A percentile compares a stretch with the other conserved stretches of the same genome.
Evolutionary conservation across 2,797 vertebrate species (phyloP).

Genomic region (Gouania willdenowi): DNA sequence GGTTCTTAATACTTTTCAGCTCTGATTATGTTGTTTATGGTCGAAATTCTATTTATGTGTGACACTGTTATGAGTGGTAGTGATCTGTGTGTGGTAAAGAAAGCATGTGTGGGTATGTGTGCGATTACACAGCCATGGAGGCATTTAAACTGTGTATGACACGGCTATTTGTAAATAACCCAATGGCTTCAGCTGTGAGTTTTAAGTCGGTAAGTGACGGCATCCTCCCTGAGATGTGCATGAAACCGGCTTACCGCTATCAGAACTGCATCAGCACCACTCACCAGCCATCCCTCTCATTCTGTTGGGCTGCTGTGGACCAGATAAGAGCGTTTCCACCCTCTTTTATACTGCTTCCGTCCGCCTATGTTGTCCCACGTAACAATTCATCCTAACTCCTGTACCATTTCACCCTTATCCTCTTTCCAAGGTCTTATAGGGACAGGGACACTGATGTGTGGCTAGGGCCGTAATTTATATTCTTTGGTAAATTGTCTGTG

Average conservation of each 20-base stretch:
- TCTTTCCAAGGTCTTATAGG: conserved; percentile 63
- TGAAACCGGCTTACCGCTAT: conserved; percentile 72
- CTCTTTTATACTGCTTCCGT: conserved; percentile 41
- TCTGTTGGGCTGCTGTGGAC: conserved; percentile 66
- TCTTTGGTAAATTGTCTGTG: conserved; percentile 78
- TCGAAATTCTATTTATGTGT: too few species aligned
- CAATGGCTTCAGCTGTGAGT: conserved; percentile 46
- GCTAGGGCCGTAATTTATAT: conserved; percentile 73
- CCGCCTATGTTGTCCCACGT: conserved; percentile 43
- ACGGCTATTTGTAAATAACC: conserved; percentile 64
- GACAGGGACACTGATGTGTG: conserved; percentile 58
- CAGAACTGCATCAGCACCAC: conserved; percentile 68
- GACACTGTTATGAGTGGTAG: too few species aligned
- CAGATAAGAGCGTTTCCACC: conserved; percentile 69
- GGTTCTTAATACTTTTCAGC: too few species aligned
- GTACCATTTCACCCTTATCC: conserved; percentile 62
- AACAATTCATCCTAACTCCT: conserved; percentile 48
- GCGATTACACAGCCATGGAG: conserved; percentile 42
- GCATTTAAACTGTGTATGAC: conserved; percentile 49
- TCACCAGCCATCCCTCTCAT: conserved; percentile 70
- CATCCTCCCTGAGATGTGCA: conserved; percentile 68
- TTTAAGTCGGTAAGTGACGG: conserved; percentile 59
- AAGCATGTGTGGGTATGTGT: conserved; percentile 29
- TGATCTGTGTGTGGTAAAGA: conserved; percentile 22
- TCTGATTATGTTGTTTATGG: too few species aligned